Evolutionary conservation across 2,113 vertebrate genomes (phyloP).

Genomic region (Mobula hypostoma): DNA sequence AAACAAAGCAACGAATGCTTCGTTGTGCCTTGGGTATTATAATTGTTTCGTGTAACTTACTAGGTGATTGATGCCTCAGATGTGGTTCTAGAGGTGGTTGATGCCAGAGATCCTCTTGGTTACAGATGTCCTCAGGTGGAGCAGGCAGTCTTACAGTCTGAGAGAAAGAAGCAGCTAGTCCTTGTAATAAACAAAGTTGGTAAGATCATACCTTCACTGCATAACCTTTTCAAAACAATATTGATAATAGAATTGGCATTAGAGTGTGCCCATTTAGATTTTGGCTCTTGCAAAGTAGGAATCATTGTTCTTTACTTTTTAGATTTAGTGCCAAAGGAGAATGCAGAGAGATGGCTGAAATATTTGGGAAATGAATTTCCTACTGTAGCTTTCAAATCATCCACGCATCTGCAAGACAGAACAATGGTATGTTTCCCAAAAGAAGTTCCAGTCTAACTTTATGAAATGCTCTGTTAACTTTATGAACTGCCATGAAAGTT

Average conservation of each 20-base stretch:
- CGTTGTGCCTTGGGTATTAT: not conserved
- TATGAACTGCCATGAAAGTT: slow-evolving; percentile 38
- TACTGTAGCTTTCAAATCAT: slow-evolving; percentile 77
- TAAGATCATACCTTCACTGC: slow-evolving; percentile 46
- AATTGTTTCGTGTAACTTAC: not conserved
- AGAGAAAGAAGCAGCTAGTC: slow-evolving; percentile 70
- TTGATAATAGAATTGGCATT: not conserved
- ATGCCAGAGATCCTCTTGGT: slow-evolving; percentile 88
- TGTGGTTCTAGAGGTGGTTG: slow-evolving; percentile 82
- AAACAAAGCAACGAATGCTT: not conserved
- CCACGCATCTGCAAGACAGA: slow-evolving; percentile 60
- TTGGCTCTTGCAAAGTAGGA: not conserved
- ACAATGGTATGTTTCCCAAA: slow-evolving; percentile 52
- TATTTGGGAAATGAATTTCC: slow-evolving; percentile 77
- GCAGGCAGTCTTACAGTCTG: slow-evolving; percentile 61
- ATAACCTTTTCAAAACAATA: not conserved
- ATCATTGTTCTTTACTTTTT: slow-evolving; percentile 34
- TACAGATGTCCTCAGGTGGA: slow-evolving; percentile 84
- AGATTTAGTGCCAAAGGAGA: slow-evolving; percentile 88
- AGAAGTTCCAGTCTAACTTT: not conserved
- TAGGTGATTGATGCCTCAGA: slow-evolving; percentile 84
- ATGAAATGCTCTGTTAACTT: not conserved
- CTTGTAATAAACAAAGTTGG: slow-evolving; percentile 89
- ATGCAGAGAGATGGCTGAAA: slow-evolving; percentile 70
- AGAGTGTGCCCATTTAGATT: not conserved